Base-by-base conservation (phyloP, 2,113 vertebrate genomes). In the Phylloscopus trochiloides region DNA sequence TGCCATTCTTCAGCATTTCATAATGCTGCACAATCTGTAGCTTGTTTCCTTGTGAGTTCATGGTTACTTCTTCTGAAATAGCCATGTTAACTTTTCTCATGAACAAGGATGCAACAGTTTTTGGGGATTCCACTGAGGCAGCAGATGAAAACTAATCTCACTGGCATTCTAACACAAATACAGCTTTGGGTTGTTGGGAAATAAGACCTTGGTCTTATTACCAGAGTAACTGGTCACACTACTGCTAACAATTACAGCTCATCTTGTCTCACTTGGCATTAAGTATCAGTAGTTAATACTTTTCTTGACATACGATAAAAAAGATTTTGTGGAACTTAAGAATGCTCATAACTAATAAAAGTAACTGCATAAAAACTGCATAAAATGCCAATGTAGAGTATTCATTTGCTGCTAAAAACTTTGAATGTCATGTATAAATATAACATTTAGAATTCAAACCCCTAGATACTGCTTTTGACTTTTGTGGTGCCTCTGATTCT, bases 1-100 rank as follows among this genome's bases (percentile, higher is more conserved):
- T 88, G 78, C 34, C 14, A 3, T 61, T 72, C 42, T 48, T 57
- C 28, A 55, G 34, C 67, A 74, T 77, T 93, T 73, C 38, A 21
- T 70, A 57, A 55, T 34, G 29, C 65, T 81, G 34, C 29, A 50
- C 26, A 4, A 34, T 25, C 20, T 47, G 18, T 29, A 29, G 10
- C n/a, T 77, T 61, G 40, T 65, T 83, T 66, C 11, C 31, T 43
- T 79, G 14, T 12, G 19, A 59, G 42, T 15, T 68, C 22, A 32
- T 61, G 14, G n/a, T 70, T 83, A 48, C 31, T 42, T 61, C 66
- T 81, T 14, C 31, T 91, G 34, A n/a, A 32, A 8, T 47, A 36
- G 55, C 38, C 0, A 0, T 21, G 19, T 61, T 57, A 28, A 22
- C 15, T 83, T 63, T 82, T 58, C 34, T 62, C 2, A 1, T 52